A percentile compares a stretch with the other conserved stretches of the same genome.
phyloP scores from a whole-genome alignment of 2,888 invertebrate species.

The Metallyticus violacea region DNA sequence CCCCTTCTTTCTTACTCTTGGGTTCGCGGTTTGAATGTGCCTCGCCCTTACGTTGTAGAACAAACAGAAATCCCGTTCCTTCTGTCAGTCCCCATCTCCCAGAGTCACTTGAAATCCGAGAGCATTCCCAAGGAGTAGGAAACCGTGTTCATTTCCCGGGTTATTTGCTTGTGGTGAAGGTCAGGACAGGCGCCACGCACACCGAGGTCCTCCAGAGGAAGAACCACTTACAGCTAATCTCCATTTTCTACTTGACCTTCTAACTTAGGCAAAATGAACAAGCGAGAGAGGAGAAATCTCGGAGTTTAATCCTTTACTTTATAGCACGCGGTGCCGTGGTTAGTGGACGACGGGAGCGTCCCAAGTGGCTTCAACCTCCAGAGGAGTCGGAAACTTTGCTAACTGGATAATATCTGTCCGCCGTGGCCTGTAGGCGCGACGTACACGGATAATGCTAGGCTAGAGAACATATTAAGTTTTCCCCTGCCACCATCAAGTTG shows the following conservation, averaged over 20 bases:
- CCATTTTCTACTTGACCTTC: neutral
- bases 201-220: neutral
- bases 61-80: neutral
- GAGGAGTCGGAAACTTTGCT: neutral
- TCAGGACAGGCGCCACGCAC: neutral
- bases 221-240: neutral
- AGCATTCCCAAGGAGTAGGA: neutral
- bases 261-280: neutral
- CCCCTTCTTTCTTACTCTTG: neutral
- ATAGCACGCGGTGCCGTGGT: neutral
- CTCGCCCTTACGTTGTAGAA: neutral
- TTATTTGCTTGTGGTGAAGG: neutral
- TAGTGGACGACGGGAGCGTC: neutral
- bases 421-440: neutral
- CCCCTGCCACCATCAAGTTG: neutral
- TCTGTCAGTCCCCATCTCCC: neutral
- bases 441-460: neutral
- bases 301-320: neutral
- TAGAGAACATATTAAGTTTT: neutral
- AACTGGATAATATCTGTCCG: neutral
- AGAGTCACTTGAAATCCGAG: neutral
- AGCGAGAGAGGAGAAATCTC: neutral
- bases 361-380: neutral
- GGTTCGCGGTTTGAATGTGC: neutral
- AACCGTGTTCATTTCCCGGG: neutral